Evolutionary conservation across 2,113 vertebrate genomes (phyloP).

Genomic region (Tupaia chinensis): DNA sequence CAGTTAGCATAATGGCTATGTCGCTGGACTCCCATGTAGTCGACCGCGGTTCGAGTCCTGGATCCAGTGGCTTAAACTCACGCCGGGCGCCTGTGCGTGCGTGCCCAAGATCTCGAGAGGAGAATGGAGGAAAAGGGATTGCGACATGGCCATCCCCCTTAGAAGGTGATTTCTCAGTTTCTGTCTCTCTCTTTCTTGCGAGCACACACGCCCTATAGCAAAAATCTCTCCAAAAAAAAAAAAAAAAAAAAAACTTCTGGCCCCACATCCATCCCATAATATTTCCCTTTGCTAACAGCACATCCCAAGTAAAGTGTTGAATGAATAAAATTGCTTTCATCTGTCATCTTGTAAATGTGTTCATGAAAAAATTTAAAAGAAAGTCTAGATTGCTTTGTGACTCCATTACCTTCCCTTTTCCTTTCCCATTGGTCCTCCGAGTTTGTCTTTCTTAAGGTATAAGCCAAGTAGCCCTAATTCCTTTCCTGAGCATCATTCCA

Average conservation of each 20-base stretch:
- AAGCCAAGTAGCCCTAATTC: background rate
- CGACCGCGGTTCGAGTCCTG: no score
- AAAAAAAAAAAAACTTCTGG: background rate
- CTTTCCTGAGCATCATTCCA: background rate
- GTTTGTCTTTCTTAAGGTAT: background rate
- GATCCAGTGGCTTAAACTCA: no score
- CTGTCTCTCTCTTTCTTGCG: no score
- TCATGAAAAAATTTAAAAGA: constrained; percentile 9
- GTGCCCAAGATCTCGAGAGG: no score
- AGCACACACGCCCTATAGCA: no score
- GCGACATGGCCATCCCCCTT: no score
- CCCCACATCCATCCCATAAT: background rate
- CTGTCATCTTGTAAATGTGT: constrained; percentile 50
- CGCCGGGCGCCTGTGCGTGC: no score
- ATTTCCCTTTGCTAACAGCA: constrained; percentile 28
- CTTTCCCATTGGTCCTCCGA: background rate
- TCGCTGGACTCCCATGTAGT: no score
- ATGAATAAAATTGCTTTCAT: constrained; percentile 65
- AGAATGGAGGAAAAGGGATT: no score
- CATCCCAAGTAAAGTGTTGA: constrained; percentile 42
- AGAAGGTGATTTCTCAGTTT: no score
- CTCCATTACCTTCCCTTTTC: background rate
- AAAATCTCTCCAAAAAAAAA: no score
- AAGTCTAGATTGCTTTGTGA: constrained; percentile 34
- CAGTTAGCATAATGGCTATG: no score